Conservation (phyloP, 2,113 vertebrate genomes). For the Balaenoptera acutorostrata region DNA sequence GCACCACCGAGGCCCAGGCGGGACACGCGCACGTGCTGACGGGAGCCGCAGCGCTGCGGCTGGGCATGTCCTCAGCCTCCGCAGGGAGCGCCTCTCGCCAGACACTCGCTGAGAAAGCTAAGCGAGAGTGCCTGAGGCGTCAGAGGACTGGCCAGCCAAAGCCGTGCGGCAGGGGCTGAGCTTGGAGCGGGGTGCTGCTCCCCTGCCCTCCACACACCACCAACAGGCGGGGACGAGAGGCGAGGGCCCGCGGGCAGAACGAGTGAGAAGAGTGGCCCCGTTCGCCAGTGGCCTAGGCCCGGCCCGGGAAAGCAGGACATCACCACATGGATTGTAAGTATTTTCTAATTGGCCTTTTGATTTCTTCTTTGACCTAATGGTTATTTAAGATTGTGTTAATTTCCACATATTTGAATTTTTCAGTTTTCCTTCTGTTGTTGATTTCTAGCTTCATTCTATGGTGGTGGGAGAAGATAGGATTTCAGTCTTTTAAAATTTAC, state of each 20-base stretch:
- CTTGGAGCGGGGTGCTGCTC: not conserved
- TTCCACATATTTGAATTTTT: slow-evolving; percentile 1
- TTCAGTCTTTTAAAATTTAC: slow-evolving; percentile 12
- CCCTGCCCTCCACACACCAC: not conserved
- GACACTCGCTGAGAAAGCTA: not conserved
- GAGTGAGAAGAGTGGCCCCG: not conserved
- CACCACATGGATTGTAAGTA: not conserved
- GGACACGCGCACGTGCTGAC: fast-evolving
- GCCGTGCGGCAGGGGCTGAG: not conserved
- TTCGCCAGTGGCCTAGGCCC: not conserved
- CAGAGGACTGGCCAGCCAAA: not conserved
- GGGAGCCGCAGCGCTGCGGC: too few species aligned
- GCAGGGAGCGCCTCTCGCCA: fast-evolving
- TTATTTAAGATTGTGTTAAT: not conserved
- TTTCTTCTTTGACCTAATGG: not conserved
- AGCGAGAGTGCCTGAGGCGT: not conserved
- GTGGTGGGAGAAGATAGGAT: not conserved
- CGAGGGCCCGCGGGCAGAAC: not conserved
- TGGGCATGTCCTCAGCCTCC: not conserved
- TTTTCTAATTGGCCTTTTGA: slow-evolving; percentile 4
- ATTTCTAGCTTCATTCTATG: slow-evolving; percentile 12
- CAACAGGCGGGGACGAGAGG: not conserved
- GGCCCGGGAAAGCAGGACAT: not conserved
- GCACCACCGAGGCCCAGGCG: not conserved
- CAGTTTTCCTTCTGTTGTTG: not conserved